These are phyloP conservation scores for Macrobrachium nipponense DNA, from an alignment of 1,140 invertebrate genomes.

Conservation along the genomic window DNA sequence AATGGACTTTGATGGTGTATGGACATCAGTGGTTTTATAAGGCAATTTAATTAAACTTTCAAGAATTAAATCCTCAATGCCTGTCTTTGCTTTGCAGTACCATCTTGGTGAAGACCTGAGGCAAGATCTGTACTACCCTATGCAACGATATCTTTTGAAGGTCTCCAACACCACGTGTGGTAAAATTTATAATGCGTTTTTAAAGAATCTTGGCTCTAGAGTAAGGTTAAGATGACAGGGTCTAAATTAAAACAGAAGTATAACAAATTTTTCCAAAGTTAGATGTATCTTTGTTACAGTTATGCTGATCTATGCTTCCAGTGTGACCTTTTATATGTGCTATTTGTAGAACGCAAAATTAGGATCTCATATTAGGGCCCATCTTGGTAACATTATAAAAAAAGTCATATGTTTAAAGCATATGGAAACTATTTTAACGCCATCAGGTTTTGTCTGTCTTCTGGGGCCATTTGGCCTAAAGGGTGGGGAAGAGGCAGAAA, in stretches of 20 bases:
- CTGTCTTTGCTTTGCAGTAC: slow-evolving; percentile 14
- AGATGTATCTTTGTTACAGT: no score
- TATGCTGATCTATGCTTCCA: no score
- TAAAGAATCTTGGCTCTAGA: slow-evolving; percentile 25
- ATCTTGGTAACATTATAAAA: no score
- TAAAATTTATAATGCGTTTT: slow-evolving; percentile 40
- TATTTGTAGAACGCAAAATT: no score
- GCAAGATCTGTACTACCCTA: slow-evolving; percentile 47
- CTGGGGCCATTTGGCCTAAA: no score
- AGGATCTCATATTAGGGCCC: no score
- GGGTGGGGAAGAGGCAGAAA: background rate
- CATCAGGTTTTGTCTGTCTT: no score
- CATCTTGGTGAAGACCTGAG: slow-evolving; percentile 44
- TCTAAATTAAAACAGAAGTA: background rate
- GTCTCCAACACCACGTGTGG: slow-evolving; percentile 40
- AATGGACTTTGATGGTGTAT: background rate
- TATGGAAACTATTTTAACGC: no score
- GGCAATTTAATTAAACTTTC: background rate
- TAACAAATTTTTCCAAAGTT: no score
- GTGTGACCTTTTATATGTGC: no score
- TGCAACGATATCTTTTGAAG: slow-evolving; percentile 47
- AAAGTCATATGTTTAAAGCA: no score
- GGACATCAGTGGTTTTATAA: background rate
- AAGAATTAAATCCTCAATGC: background rate
- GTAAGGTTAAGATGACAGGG: slow-evolving; percentile 43